Evolutionary conservation across 1,140 invertebrate species (phyloP).

Genomic region (Cherax quadricarinatus): DNA sequence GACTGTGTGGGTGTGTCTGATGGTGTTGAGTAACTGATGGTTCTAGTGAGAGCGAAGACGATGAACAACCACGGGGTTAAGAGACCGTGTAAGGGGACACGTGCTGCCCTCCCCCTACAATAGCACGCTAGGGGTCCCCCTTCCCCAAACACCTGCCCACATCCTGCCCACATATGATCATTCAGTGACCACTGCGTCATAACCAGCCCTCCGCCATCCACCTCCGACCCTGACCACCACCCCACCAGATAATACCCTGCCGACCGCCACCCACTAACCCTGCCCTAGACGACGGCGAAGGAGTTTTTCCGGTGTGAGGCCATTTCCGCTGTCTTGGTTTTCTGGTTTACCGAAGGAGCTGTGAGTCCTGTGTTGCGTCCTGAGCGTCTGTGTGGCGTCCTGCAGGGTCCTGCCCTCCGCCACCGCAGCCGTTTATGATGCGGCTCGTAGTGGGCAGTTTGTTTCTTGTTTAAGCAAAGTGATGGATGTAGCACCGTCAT

Average conservation of each 20-base stretch:
- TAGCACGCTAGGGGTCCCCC: background rate
- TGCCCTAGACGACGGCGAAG: background rate
- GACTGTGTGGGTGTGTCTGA: too few species aligned
- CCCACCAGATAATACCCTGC: conserved; percentile 8
- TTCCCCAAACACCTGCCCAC: background rate
- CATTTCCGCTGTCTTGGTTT: conserved; percentile 33
- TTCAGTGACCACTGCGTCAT: conserved; percentile 6
- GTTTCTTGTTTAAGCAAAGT: background rate
- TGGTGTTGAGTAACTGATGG: too few species aligned
- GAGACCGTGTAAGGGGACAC: background rate
- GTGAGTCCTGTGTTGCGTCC: background rate
- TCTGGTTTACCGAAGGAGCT: conserved; percentile 44
- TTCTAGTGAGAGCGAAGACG: too few species aligned
- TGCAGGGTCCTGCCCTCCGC: background rate
- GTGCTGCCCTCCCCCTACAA: background rate
- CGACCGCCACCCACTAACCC: background rate
- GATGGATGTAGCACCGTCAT: conserved; percentile 2
- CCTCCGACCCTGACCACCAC: background rate
- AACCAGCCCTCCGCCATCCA: background rate
- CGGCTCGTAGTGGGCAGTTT: conserved; percentile 11
- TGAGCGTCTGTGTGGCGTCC: background rate
- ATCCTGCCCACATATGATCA: background rate
- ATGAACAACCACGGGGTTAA: too few species aligned
- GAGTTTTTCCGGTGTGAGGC: background rate
- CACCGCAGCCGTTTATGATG: conserved; percentile 23